Base-by-base conservation (phyloP, 2,888 invertebrate species). In the Troilus luridus region DNA sequence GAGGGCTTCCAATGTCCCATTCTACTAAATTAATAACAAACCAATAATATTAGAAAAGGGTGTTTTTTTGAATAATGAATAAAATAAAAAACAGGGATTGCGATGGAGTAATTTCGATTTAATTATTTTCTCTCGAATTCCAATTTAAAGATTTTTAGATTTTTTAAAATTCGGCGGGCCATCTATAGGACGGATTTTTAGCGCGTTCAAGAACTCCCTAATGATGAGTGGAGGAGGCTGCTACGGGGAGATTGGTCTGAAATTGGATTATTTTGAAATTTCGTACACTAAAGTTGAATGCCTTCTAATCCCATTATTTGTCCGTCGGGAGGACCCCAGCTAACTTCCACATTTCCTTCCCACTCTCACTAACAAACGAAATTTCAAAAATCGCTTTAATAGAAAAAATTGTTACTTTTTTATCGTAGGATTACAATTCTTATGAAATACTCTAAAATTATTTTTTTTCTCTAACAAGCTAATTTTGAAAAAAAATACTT, bases 261-360 rank as follows among this genome's bases (percentile, higher is more conserved):
- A 77, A 77, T 77, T 77, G 72, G 72, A 77, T 77, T 77, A 77
- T 77, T 77, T 77, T 77, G 72, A 77, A 77, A 77, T 77, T 77
- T 77, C 12, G 72, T 77, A 41, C 72, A 41, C 72, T 77, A 77
- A 77, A 77, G 72, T 77, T 77, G 72, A 77, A 77, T 77, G 72
- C 72, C 72, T 77, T 77, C 72, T 77, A 77, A 77, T 77, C 72
- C 72, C 72, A 77, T 77, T 77, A 77, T 41, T 77, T 77, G 72
- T 77, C 72, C 72, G 72, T 8, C 27, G 72, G n/a, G 6, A 77
- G 72, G 72, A 77, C 72, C 72, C 17, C 9, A 8, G 12, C 41
- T 17, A 77, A 77, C 72, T 77, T 77, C 10, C 27, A 41, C 72
- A 77, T 77, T 41, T 41, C 72, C 72, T 77, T 77, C 17, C 72